Percentiles rank a stretch among this genome's conserved stretches.
These are phyloP conservation scores for Bombyx mandarina DNA, from an alignment of 1,140 invertebrate genomes.

Conservation along the genomic window DNA sequence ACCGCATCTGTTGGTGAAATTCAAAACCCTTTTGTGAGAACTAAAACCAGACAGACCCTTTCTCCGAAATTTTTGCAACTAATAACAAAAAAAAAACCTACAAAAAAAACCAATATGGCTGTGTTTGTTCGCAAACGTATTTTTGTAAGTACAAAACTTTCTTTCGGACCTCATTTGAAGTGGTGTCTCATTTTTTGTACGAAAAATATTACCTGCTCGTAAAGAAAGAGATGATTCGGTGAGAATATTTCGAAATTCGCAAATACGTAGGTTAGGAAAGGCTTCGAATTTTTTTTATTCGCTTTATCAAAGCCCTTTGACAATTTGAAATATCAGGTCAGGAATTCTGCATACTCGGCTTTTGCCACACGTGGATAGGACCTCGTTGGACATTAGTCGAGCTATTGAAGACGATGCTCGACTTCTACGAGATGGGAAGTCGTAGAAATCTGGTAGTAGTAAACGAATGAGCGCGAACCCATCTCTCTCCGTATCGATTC, in stretches of 20 bases:
- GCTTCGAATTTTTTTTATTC: too few relatives aligned
- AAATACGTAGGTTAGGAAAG: too few relatives aligned
- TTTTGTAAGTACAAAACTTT: conserved; percentile 45
- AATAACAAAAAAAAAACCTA: conserved; percentile 30
- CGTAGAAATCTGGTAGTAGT: too few relatives aligned
- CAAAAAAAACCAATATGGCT: conserved; percentile 8
- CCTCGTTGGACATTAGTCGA: too few relatives aligned
- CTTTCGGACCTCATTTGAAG: conserved; percentile 10
- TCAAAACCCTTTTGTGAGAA: conserved; percentile 59
- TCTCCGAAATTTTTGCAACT: conserved; percentile 51
- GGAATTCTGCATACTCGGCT: too few relatives aligned
- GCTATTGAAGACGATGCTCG: too few relatives aligned
- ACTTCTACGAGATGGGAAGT: too few relatives aligned
- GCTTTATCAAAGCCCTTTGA: too few relatives aligned
- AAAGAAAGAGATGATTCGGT: conserved; percentile 1
- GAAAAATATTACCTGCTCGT: conserved; percentile 37
- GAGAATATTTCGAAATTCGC: conserved; percentile 19
- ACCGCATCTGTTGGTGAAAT: conserved; percentile 50
- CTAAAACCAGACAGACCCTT: conserved; percentile 10
- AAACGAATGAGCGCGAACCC: too few relatives aligned
- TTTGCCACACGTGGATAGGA: too few relatives aligned
- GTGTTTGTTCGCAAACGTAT: conserved; percentile 28
- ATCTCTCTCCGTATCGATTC: too few relatives aligned
- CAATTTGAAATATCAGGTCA: too few relatives aligned
- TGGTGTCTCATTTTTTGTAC: conserved; percentile 24